Conservation (phyloP, 1,140 invertebrate species). For the Cydia pomonella region DNA sequence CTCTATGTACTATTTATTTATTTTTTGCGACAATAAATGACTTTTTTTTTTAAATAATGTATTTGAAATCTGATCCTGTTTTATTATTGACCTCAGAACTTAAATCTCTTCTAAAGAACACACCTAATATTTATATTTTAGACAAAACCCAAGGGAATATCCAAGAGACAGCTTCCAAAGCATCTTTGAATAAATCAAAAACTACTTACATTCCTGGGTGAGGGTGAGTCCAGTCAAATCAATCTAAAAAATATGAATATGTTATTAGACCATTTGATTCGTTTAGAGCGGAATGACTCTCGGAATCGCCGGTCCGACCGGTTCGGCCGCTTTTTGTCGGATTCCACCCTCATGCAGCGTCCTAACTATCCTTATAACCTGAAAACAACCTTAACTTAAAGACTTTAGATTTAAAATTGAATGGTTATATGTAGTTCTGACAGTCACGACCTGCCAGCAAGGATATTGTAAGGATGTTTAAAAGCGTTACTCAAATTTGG, state of each 20-base stretch:
- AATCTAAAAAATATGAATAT: conserved; percentile 63
- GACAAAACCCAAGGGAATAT: background rate
- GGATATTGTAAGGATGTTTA: conserved; percentile 21
- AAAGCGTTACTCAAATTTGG: background rate
- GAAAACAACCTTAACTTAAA: conserved; percentile 22
- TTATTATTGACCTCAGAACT: background rate
- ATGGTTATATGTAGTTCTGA: background rate
- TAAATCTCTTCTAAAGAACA: background rate
- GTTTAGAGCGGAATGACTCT: conserved; percentile 50
- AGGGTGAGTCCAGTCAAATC: conserved; percentile 18
- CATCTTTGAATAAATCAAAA: conserved; percentile 8
- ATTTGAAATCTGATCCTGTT: too few species aligned
- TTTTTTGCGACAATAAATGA: too few species aligned
- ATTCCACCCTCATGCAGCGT: conserved; percentile 64
- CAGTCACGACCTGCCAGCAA: conserved; percentile 27
- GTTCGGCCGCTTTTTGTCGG: conserved; percentile 67
- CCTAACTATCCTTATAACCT: conserved; percentile 44
- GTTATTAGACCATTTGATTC: conserved; percentile 63
- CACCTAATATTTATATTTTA: background rate
- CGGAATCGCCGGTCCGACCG: conserved; percentile 57
- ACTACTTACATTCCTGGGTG: background rate
- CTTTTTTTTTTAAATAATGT: too few species aligned
- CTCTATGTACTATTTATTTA: too few species aligned
- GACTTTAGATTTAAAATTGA: background rate
- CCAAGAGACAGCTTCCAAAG: background rate